Percentiles rank a stretch among this genome's conserved stretches.
phyloP scores from a whole-genome alignment of 2,113 vertebrate species.

The Edolisoma coerulescens region DNA sequence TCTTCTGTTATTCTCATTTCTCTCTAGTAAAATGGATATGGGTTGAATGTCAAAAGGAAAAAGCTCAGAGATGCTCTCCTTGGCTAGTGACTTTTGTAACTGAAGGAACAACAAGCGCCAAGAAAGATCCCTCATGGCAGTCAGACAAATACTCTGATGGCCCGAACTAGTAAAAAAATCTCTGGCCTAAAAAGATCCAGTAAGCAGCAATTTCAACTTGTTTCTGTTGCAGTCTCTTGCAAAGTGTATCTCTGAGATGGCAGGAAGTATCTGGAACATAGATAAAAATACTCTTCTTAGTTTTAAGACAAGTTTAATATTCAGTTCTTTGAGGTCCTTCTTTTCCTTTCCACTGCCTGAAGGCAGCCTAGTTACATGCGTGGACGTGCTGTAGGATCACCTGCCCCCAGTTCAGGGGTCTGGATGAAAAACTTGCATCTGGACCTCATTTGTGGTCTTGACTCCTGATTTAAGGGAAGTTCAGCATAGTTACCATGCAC shows the following conservation, averaged over 20 bases:
- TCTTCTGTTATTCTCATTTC: neutral
- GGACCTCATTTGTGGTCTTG: neutral
- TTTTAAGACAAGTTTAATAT: neutral
- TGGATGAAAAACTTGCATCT: neutral
- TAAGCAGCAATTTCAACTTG: neutral
- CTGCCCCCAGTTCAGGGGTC: neutral
- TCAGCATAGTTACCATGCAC: neutral
- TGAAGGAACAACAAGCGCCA: neutral
- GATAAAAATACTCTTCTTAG: neutral
- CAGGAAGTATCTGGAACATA: neutral
- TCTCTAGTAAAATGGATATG: neutral
- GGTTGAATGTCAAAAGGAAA: neutral
- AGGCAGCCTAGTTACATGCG: neutral
- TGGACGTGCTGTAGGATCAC: neutral
- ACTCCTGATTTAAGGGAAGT: neutral
- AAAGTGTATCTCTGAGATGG: neutral
- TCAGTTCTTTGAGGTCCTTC: neutral
- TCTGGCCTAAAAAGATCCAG: neutral
- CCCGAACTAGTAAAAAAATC: neutral
- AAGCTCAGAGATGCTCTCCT: neutral
- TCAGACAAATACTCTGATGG: neutral
- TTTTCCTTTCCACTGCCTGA: neutral
- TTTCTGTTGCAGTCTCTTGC: neutral
- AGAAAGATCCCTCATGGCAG: neutral
- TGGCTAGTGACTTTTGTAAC: neutral